Base-by-base conservation (phyloP, 2,113 vertebrate species). In the Sardina pilchardus region DNA sequence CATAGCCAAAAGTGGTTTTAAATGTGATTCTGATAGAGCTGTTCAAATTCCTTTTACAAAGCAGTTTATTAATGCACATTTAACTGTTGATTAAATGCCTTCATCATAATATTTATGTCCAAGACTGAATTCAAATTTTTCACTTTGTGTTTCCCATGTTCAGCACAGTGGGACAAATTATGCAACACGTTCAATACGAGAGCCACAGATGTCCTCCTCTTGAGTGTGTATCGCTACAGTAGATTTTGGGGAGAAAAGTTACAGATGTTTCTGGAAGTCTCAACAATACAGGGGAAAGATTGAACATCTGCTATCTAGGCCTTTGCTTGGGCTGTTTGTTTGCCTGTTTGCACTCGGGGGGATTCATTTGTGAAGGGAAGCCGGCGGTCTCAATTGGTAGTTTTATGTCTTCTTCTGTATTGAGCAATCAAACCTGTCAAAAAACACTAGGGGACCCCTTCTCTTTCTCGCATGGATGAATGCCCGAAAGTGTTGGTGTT, bases 381-480 rank as follows among this genome's bases (percentile, higher is more conserved):
- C 63, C 10, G n/a, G n/a, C 7, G 8, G n/a, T 67, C 30, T 10
- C n/a, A 67, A 67, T 67, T 6, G 10, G n/a, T 67, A 67, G 63
- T 67, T 48, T 19, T 47, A 9, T 78, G 21, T 53, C 81, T 48
- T 24, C 43, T 78, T 71, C 82, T 86, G 78, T 82, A 67, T 59
- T 82, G 30, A 67, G 47, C 47, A 44, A 44, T 86, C 47, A 83
- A 81, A 67, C n/a, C 63, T 67, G n/a, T 67, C 63, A 67, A 67
- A 67, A 67, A 63, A 0, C 56, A 63, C 39, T 84, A n/a, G 83
- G 45, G 82, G 59, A 71, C 3, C 85, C 84, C 56, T 83, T 86
- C 83, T 82, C 59, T 88, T 82, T n/a, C 86, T 56, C 63, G 48
- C n/a, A 10, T 81, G 39, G 59, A 81, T 91, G 88, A 89, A 85